Evolutionary conservation across 2,113 vertebrate genomes (phyloP).

Genomic region (Paramormyrops kingsleyae): DNA sequence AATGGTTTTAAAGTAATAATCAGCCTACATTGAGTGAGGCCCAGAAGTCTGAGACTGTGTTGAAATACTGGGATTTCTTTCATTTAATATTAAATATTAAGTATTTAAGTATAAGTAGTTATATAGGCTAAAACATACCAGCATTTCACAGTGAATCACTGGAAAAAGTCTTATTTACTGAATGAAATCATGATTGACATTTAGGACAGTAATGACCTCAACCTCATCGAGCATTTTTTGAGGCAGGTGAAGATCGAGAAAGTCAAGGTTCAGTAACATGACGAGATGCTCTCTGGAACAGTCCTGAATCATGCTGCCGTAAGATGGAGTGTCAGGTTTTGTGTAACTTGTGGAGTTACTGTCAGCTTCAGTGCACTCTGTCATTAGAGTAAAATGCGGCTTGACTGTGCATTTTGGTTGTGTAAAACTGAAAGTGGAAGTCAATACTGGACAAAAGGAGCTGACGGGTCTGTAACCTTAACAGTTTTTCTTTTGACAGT

Average conservation of each 20-base stretch:
- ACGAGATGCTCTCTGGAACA: background rate
- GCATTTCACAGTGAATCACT: background rate
- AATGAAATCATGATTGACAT: background rate
- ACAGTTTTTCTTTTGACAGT: background rate
- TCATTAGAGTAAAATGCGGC: background rate
- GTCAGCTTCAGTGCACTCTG: background rate
- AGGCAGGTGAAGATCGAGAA: background rate
- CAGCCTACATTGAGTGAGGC: background rate
- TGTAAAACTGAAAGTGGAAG: background rate
- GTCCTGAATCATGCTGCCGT: background rate
- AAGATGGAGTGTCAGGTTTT: background rate
- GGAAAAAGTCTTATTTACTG: background rate
- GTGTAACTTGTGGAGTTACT: background rate
- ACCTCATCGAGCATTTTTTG: background rate
- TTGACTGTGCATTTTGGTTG: background rate
- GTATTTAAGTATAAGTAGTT: background rate
- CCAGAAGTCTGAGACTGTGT: background rate
- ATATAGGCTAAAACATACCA: background rate
- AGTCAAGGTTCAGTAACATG: background rate
- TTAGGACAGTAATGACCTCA: background rate
- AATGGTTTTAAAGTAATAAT: background rate
- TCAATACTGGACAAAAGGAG: background rate
- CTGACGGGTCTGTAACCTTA: background rate
- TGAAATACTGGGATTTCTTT: background rate
- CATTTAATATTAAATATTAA: background rate